Evolutionary conservation across 23 tunicate species (phyloP), one percentile per base, ranked within the genome.

Genomic region (Styela clava): DNA sequence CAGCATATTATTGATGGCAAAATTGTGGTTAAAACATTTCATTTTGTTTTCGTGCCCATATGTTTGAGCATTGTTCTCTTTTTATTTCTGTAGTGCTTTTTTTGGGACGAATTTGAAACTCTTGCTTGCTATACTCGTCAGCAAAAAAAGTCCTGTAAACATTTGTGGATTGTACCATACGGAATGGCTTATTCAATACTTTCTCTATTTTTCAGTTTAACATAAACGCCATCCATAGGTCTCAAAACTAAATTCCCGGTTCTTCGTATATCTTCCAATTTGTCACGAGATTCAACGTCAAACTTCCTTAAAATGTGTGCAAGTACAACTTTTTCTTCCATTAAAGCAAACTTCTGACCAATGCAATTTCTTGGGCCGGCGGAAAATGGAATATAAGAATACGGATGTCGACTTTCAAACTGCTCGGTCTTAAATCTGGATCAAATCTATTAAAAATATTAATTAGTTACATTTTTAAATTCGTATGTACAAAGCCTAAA

Each of bases 361-460:
- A 89, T 89, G 78, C 88, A 85, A 61, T 85, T 85, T 68, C 88
- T 22, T 7, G 83, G 74, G 35, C 88, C 88, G 33, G 88, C 88
- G 16, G 88, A 85, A 35, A 85, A 85, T 16, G 88, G 88, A 9
- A 85, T 9, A 52, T 77, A 85, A 24, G 83, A 64, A 63, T 51
- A 85, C 2, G 88, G 88, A 37, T 77, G 83, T 9, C 88, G 69
- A 29, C 69, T 52, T 2, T 34, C 76, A 52, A 65, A 35, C 20
- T 78, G 64, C 31, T 78, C 83, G 26, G 36, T 77, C 2, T 25
- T 34, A 35, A 85, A 85, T 64, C 77, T 21, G 88, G 88, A 65
- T 85, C 83, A 78, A 85, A 85, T 20, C 71, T 67, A 21, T 18
- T 67, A 25, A 61, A 61, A 61, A 61, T 21, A 61, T 21, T 61